These are phyloP conservation scores for Drosophila funebris DNA, from an alignment of 1,140 invertebrate genomes.

Conservation along the genomic window DNA sequence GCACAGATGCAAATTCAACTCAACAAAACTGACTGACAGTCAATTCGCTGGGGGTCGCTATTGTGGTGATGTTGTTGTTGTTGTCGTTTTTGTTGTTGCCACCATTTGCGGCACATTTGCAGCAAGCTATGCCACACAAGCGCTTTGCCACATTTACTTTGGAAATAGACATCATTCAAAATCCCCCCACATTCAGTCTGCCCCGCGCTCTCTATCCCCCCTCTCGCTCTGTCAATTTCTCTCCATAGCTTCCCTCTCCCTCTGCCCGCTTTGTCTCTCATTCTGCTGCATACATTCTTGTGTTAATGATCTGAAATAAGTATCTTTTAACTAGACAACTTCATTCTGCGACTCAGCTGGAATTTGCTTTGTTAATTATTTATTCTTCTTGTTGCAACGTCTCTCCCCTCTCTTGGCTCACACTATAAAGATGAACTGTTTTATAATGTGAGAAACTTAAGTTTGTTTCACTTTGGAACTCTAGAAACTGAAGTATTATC, in stretches of 20 bases:
- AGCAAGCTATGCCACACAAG: slow-evolving; percentile 38
- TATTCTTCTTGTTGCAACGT: not conserved
- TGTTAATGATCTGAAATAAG: slow-evolving; percentile 37
- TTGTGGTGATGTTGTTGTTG: slow-evolving; percentile 9
- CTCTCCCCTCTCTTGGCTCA: no score
- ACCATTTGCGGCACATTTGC: slow-evolving; percentile 60
- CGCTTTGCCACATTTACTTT: slow-evolving; percentile 65
- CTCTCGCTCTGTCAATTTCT: not conserved
- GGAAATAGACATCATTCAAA: slow-evolving; percentile 66
- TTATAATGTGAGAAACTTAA: no score
- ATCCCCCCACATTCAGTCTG: not conserved
- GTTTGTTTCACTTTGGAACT: no score
- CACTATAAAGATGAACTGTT: no score
- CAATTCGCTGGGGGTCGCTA: slow-evolving; percentile 66
- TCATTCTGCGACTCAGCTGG: slow-evolving; percentile 8
- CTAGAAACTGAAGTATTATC: no score
- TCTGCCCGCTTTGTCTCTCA: not conserved
- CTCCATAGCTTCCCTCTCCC: not conserved
- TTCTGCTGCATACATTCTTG: slow-evolving; percentile 21
- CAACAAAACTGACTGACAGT: slow-evolving; percentile 9
- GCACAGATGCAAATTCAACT: slow-evolving; percentile 31
- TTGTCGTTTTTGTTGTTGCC: slow-evolving; percentile 23
- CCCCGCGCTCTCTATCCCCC: not conserved
- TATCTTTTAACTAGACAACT: slow-evolving; percentile 34
- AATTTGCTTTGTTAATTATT: slow-evolving; percentile 4